Evolutionary conservation across 2,888 invertebrate species (phyloP).

Genomic region (Meteorus colon): DNA sequence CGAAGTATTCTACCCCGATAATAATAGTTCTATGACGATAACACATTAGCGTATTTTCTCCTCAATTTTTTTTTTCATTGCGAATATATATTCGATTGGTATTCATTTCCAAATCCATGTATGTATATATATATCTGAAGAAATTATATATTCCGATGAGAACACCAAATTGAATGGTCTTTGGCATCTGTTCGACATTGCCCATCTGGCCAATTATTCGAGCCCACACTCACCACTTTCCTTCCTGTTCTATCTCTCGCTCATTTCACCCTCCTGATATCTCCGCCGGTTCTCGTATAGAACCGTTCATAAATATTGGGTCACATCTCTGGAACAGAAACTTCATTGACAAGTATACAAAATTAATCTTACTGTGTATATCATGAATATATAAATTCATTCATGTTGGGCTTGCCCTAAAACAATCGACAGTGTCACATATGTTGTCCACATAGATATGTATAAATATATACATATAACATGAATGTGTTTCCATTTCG

Average conservation of each 20-base stretch:
- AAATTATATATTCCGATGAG: too few species aligned
- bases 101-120: too few species aligned
- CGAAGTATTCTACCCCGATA: too few species aligned
- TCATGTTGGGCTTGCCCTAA: background rate
- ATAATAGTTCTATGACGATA: too few species aligned
- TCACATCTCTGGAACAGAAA: background rate
- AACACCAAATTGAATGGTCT: background rate
- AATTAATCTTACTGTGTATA: background rate
- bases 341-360: background rate
- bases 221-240: too few species aligned
- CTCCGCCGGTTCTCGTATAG: background rate
- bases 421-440: background rate
- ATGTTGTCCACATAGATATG: background rate
- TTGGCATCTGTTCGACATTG: slow-evolving; percentile 6
- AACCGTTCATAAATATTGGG: background rate
- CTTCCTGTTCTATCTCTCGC: too few species aligned
- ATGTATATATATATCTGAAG: too few species aligned
- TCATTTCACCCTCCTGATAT: too few species aligned
- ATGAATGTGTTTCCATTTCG: slow-evolving; percentile 26
- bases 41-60: too few species aligned
- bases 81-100: too few species aligned
- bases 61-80: too few species aligned
- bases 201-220: slow-evolving; percentile 12
- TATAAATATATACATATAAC: background rate
- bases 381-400: background rate